Base-by-base conservation (phyloP, 2,888 invertebrate species). In the Tineola bisselliella region DNA sequence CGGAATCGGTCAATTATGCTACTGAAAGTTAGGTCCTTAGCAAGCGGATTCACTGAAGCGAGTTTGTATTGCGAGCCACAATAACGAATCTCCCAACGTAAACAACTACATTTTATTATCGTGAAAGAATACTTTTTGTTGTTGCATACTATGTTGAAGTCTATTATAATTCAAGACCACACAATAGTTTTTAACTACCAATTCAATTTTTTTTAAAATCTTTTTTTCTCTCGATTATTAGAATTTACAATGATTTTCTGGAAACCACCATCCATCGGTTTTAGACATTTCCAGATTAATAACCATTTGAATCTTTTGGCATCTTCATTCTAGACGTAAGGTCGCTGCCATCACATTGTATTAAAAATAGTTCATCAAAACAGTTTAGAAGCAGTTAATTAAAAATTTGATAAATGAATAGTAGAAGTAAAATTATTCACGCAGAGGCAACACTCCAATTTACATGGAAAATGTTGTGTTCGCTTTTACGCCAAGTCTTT, bases 21-120 rank as follows among this genome's bases (percentile, higher is more conserved):
- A 64, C 66, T 65, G 69, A 72, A 75, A 74, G 74, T 71, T 71
- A 70, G 70, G 69, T 70, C 69, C 72, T 69, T 71, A 65, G 65
- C 64, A 71, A 76, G 73, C 72, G 72, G 73, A 81, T 66, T 75
- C 79, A 65, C 73, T 78, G 80, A 74, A 75, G 78, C 83, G 81
- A 68, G 71, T 67, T 68, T 84, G 73, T 77, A 84, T 84, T 84
- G 84, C 83, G 83, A 69, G 73, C 70, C 65, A 66, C 67, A 70
- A 77, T 81, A 80, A 80, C 76, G 76, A 81, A 78, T 71, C 72
- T 70, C 75, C 31, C 17, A 58, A 58, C 30, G 33, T 33, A 58
- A 30, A 33, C 58, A 31, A 10, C 31, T 13, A 15, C 2, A 48
- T 48, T 48, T 48, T 48, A 48, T 48, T 18, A 13, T 48, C 2